phyloP scores from a whole-genome alignment of 2,888 invertebrate species.

The Thalpophila matura region DNA sequence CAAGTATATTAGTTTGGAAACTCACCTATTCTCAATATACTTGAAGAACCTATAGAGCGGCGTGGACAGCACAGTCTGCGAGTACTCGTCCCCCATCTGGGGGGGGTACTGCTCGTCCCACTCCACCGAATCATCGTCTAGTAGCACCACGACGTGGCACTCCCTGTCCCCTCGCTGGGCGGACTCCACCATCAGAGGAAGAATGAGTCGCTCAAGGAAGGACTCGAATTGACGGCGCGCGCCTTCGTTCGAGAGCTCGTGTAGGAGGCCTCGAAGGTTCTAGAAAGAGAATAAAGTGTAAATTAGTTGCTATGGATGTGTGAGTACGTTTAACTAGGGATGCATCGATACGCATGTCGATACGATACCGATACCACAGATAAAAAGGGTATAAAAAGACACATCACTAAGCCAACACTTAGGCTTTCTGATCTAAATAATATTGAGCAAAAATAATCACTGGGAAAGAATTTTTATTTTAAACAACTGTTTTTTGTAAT shows the following conservation, averaged over 20 bases:
- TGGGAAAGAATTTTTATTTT: no score
- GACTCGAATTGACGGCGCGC: slow-evolving; percentile 99
- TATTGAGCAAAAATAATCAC: no score
- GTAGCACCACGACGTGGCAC: slow-evolving; percentile 98
- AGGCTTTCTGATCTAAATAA: no score
- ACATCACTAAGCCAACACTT: no score
- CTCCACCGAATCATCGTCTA: slow-evolving; percentile 98
- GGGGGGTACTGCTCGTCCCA: slow-evolving; percentile 99
- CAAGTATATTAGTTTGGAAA: no score
- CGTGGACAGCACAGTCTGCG: slow-evolving; percentile 98
- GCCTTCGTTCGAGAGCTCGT: slow-evolving; percentile 99
- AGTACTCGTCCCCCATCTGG: slow-evolving; percentile 99
- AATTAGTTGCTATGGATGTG: no score
- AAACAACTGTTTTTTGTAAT: no score
- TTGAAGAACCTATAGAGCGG: slow-evolving; percentile 99
- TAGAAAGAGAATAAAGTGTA: slow-evolving; percentile 84
- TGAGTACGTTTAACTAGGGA: no score
- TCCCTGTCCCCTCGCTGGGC: slow-evolving; percentile 98
- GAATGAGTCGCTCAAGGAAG: slow-evolving; percentile 98
- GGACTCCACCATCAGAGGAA: slow-evolving; percentile 98
- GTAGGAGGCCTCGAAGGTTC: slow-evolving; percentile 98
- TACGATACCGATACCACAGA: no score
- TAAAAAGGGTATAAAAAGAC: no score
- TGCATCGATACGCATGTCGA: no score
- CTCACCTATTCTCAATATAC: slow-evolving; percentile 97